A percentile compares a stretch with the other conserved stretches of the same genome.
These are phyloP conservation scores for Chironomus tentans DNA, from an alignment of 2,888 invertebrate genomes.

Conservation along the genomic window DNA sequence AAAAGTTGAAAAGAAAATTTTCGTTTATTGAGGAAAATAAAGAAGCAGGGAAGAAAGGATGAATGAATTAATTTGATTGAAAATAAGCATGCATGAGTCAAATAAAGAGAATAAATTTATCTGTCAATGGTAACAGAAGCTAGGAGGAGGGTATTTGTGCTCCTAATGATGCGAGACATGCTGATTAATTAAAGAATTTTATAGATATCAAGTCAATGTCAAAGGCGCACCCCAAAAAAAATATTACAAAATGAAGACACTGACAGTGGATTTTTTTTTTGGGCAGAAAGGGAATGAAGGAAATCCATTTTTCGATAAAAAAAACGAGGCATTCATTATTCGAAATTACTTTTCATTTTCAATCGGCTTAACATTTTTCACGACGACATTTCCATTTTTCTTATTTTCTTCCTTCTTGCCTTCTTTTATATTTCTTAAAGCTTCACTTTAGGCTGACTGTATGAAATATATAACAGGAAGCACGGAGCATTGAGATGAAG, in stretches of 20 bases:
- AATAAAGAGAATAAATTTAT: not conserved
- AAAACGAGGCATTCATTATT: conserved; percentile 12
- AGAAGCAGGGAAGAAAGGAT: not conserved
- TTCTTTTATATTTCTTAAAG: not conserved
- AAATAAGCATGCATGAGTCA: not conserved
- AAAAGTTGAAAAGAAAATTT: too few species aligned
- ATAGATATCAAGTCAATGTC: not conserved
- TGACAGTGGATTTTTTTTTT: too few species aligned
- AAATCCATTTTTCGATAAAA: not conserved
- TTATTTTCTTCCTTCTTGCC: not conserved
- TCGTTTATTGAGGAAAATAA: too few species aligned
- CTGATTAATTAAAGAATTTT: conserved; percentile 2
- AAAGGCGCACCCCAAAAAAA: not conserved
- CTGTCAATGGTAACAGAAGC: not conserved
- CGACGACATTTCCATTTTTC: conserved; percentile 1
- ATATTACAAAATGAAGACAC: not conserved
- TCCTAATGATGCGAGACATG: not conserved
- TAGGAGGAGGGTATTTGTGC: not conserved
- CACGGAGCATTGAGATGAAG: too few species aligned
- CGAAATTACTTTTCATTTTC: conserved; percentile 12
- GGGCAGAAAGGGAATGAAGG: not conserved
- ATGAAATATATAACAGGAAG: too few species aligned
- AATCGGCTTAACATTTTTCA: conserved; percentile 4
- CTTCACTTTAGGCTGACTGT: too few species aligned
- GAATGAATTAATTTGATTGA: not conserved